Conservation (phyloP, 2,113 vertebrate species). For the Thomomys bottae region DNA sequence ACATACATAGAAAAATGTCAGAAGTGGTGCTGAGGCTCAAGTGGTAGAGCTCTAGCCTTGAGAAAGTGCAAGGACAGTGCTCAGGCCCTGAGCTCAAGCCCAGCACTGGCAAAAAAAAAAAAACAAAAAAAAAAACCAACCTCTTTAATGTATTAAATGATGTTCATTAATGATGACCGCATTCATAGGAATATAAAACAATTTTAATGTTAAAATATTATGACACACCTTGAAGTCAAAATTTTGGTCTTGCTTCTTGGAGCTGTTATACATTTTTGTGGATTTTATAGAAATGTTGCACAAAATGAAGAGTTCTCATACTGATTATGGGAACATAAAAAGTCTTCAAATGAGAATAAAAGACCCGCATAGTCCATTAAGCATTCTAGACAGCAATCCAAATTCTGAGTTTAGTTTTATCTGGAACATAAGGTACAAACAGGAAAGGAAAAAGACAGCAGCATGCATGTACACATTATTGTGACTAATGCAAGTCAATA, state of each 20-base stretch:
- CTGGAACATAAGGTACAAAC: not conserved
- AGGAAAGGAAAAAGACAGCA: not conserved
- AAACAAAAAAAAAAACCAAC: no score
- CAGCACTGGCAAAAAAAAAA: no score
- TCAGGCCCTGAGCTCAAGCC: no score
- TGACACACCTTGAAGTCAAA: slow-evolving; percentile 50
- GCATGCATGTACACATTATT: not conserved
- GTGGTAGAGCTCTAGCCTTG: no score
- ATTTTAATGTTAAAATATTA: slow-evolving; percentile 42
- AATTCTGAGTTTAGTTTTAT: not conserved
- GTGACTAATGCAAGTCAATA: slow-evolving; percentile 65
- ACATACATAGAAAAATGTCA: no score
- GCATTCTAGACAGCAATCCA: not conserved
- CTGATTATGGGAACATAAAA: not conserved
- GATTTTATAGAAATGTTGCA: slow-evolving; percentile 56
- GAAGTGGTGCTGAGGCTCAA: no score
- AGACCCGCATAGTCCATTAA: not conserved
- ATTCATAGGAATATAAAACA: slow-evolving; percentile 43
- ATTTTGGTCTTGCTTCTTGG: not conserved
- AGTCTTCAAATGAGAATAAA: not conserved
- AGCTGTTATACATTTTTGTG: slow-evolving; percentile 20
- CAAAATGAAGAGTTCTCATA: slow-evolving; percentile 7
- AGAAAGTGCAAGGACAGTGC: no score
- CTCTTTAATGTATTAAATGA: not conserved
- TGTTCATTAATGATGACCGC: not conserved